Evolutionary conservation across 1,140 invertebrate species (phyloP), one percentile per base, ranked within the genome.

Genomic region (Ostrea edulis): DNA sequence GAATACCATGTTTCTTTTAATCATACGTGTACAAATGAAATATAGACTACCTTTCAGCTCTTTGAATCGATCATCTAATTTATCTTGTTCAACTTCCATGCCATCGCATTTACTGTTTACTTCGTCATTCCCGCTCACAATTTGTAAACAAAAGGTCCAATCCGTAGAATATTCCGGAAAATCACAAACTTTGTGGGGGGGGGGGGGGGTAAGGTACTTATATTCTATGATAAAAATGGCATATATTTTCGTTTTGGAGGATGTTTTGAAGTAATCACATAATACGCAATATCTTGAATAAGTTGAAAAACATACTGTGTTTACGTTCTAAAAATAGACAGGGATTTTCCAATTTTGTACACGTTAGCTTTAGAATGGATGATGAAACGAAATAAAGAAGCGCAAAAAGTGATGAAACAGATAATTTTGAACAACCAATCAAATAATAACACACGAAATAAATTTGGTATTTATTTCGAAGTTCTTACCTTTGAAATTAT

Each of bases 301-400:
- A n/a, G n/a, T n/a, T n/a, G n/a, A n/a, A n/a, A n/a, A 1, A 44
- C 35, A 44, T 44, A 44, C 35, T 44, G 35, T 77, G 25, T 77
- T 77, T 77, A 77, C 68, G 29, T 77, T 77, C 29, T 77, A 77
- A 77, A 77, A 77, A 77, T 77, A 77, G 25, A 29, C 68, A 77
- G 22, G 68, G 68, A 25, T 29, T 77, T 77, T 77, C 14, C 22
- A 14, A 0, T 62, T 25, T 35, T 29, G 68, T 77, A 77, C 68
- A 77, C 68, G 68, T 77, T 25, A 11, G 29, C 22, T 29, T 77
- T 25, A 35, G 35, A 25, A 77, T 12, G 29, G 68, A 77, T 77
- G 68, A 77, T 77, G 68, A 77, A 77, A 77, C 35, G 68, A 77
- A 77, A 77, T 77, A 29, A 35, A 29, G 35, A 22, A 25, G 7